phyloP scores from a whole-genome alignment of 2,113 vertebrate species.

The Dipodomys spectabilis region DNA sequence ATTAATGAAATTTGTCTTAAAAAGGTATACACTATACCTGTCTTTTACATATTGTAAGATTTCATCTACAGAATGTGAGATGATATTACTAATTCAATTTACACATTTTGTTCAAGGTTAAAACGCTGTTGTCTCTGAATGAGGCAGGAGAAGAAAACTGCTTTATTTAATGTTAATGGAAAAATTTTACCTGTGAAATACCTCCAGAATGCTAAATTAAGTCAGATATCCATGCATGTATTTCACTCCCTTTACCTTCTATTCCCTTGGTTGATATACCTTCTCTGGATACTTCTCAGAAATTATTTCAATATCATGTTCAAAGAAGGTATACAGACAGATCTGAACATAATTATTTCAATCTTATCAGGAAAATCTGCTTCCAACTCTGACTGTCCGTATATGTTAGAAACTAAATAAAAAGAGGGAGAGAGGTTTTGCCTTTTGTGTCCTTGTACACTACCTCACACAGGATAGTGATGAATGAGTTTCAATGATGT shows the following conservation, averaged over 20 bases:
- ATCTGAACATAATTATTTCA: not conserved
- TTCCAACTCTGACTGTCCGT: slow-evolving; percentile 32
- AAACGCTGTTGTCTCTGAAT: slow-evolving; percentile 7
- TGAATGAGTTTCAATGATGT: slow-evolving; percentile 38
- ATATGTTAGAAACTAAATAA: not conserved
- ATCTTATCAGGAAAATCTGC: not conserved
- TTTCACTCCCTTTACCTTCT: not conserved
- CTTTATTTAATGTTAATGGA: slow-evolving; percentile 72
- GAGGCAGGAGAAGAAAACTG: not conserved
- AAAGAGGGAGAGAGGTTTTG: not conserved
- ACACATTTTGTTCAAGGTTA: slow-evolving; percentile 67
- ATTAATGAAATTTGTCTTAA: slow-evolving; percentile 47
- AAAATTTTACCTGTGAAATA: slow-evolving; percentile 67
- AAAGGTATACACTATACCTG: not conserved
- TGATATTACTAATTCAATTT: slow-evolving; percentile 67
- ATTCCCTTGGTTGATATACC: not conserved
- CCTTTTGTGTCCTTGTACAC: not conserved
- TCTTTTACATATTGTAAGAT: slow-evolving; percentile 52
- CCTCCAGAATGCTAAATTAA: slow-evolving; percentile 62
- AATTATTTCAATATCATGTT: slow-evolving; percentile 26
- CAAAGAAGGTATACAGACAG: not conserved
- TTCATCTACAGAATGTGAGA: slow-evolving; percentile 55
- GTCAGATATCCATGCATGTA: not conserved
- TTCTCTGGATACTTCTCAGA: slow-evolving; percentile 1
- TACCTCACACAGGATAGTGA: not conserved